These are phyloP conservation scores for Drosophila borealis DNA, from an alignment of 2,888 invertebrate genomes.

Conservation along the genomic window DNA sequence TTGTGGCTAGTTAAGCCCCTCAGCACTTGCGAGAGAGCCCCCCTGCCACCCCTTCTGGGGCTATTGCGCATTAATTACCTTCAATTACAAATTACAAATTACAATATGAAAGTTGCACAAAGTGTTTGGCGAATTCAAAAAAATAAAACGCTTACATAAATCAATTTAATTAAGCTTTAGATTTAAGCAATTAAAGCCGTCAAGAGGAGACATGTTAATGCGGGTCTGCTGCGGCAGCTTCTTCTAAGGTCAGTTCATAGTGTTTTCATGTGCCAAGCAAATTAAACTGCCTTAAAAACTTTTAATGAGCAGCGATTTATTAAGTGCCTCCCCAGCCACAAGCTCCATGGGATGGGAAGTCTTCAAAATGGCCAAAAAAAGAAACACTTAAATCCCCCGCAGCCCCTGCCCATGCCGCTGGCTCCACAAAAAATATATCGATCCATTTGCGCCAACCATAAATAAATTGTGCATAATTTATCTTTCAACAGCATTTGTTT, in stretches of 20 bases:
- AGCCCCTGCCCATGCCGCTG: neutral
- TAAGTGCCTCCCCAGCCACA: constrained; percentile 38
- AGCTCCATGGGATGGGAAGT: constrained; percentile 1
- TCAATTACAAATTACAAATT: constrained; percentile 66
- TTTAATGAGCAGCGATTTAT: constrained; percentile 72
- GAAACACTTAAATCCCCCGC: constrained; percentile 1
- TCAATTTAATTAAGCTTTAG: constrained; percentile 49
- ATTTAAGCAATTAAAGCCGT: constrained; percentile 20
- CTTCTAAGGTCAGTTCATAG: constrained; percentile 17
- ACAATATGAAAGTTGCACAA: constrained; percentile 59
- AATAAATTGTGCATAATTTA: constrained; percentile 70
- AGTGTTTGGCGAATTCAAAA: constrained; percentile 29
- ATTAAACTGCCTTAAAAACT: constrained; percentile 67
- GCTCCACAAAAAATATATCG: constrained; percentile 45
- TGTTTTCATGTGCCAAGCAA: constrained; percentile 31
- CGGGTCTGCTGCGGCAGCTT: neutral
- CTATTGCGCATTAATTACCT: constrained; percentile 74
- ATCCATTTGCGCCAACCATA: constrained; percentile 58
- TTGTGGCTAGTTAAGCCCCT: constrained; percentile 42
- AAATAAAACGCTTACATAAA: constrained; percentile 36
- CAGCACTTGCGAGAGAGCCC: constrained; percentile 20
- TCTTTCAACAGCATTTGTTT: constrained; percentile 61
- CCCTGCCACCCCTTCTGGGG: constrained; percentile 10
- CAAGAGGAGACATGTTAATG: constrained; percentile 1
- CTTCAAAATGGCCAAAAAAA: constrained; percentile 16